Evolutionary conservation across 1,140 invertebrate species (phyloP).

Genomic region (Saccostrea echinata): DNA sequence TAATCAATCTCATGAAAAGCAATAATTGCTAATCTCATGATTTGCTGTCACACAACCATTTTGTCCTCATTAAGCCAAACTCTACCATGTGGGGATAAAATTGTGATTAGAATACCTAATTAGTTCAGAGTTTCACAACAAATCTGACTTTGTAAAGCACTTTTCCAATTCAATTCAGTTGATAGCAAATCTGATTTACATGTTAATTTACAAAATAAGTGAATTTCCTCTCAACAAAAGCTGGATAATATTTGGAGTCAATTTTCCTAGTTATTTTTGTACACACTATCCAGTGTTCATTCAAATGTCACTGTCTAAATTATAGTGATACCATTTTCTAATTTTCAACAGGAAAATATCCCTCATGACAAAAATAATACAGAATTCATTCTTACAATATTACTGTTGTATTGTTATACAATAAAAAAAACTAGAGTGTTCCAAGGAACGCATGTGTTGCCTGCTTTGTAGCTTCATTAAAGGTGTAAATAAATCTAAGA

Average conservation of each 20-base stretch:
- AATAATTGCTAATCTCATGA: constrained; percentile 32
- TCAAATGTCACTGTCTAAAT: neutral
- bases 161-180: neutral
- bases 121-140: neutral
- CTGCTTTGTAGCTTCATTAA: no score
- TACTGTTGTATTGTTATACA: no score
- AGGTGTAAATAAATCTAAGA: no score
- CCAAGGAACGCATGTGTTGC: no score
- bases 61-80: neutral
- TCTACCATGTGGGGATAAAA: neutral
- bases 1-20: constrained; percentile 20
- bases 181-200: constrained; percentile 17
- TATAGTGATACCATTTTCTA: neutral
- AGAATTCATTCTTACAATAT: neutral
- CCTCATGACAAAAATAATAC: neutral
- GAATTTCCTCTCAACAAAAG: constrained; percentile 1
- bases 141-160: neutral
- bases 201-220: neutral
- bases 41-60: constrained; percentile 1
- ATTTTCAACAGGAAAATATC: neutral
- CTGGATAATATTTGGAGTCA: neutral
- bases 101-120: constrained; percentile 22
- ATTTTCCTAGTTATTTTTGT: neutral
- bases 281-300: neutral
- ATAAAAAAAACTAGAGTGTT: no score